Conservation (phyloP, 2,113 vertebrate species). For the Coptodon rendalli region DNA sequence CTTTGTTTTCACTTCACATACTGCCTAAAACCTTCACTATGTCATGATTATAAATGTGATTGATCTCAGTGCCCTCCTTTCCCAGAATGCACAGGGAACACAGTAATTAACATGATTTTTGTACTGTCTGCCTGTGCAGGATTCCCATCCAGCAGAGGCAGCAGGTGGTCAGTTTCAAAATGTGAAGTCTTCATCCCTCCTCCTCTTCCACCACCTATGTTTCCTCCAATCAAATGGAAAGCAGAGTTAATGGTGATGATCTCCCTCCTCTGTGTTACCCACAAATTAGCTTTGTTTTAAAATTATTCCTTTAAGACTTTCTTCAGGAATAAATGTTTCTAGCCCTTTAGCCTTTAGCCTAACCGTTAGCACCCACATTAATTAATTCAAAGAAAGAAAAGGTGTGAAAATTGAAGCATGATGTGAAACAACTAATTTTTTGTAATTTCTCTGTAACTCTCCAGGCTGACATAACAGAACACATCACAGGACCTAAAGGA, state of each 20-base stretch:
- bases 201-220: constrained; percentile 51
- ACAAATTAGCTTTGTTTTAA: background rate
- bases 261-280: background rate
- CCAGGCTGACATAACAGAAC: constrained; percentile 47
- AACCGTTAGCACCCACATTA: background rate
- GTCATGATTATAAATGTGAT: background rate
- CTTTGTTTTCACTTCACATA: background rate
- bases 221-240: constrained; percentile 39
- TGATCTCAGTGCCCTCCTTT: background rate
- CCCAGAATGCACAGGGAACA: background rate
- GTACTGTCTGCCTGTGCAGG: background rate
- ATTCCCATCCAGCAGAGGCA: background rate
- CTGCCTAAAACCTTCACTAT: background rate
- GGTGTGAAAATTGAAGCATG: background rate
- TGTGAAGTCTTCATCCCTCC: constrained; percentile 32
- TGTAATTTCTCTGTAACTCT: background rate
- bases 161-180: background rate
- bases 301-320: background rate
- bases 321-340: background rate
- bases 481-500: constrained; percentile 41
- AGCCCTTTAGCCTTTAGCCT: background rate
- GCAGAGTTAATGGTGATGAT: constrained; percentile 37
- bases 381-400: background rate
- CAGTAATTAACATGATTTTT: background rate
- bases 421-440: background rate